A percentile compares a stretch with the other conserved stretches of the same genome.
Conservation (phyloP, 2,113 vertebrate species). For the Rhinoderma darwinii region DNA sequence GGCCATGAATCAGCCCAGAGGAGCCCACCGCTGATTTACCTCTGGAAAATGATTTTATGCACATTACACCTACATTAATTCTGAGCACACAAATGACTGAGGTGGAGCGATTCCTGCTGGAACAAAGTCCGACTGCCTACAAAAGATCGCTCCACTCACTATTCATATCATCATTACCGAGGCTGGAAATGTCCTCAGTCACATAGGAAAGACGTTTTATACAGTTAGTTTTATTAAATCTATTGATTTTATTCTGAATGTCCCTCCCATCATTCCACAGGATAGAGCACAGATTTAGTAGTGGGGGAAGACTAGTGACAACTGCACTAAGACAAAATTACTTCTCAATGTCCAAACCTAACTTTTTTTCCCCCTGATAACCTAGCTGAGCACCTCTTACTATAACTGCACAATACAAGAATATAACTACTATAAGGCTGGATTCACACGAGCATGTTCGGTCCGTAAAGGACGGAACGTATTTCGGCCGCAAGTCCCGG, state of each 20-base stretch:
- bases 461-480: no score
- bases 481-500: no score
- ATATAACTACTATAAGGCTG: no score
- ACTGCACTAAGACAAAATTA: neutral
- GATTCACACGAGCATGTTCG: no score
- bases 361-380: no score
- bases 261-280: neutral
- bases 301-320: no score
- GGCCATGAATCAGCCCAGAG: constrained; percentile 28
- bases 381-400: no score
- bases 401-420: no score
- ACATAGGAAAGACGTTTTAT: neutral
- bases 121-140: neutral
- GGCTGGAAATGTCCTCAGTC: neutral
- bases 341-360: neutral
- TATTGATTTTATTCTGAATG: neutral
- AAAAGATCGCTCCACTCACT: neutral
- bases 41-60: constrained; percentile 32
- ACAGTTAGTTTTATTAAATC: neutral
- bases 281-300: neutral
- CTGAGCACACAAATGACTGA: constrained; percentile 22
- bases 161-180: neutral
- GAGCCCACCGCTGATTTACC: constrained; percentile 21
- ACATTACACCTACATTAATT: constrained; percentile 30
- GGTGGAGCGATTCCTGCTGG: neutral